A percentile compares a stretch with the other conserved stretches of the same genome.
Conservation (phyloP, 2,888 invertebrate species). For the Aphrophora alni region DNA sequence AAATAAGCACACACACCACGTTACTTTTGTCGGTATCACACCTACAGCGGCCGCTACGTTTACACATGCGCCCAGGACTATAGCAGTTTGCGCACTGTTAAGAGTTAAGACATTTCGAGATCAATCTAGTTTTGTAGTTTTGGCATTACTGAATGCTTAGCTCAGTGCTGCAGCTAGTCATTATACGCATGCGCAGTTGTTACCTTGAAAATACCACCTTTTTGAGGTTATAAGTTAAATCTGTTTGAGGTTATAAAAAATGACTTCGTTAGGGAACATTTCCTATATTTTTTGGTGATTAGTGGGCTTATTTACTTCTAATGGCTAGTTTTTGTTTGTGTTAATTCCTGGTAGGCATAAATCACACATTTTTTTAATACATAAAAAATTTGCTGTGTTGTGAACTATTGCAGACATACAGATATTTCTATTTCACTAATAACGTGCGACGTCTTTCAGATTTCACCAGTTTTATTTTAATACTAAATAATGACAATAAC, state of each 20-base stretch:
- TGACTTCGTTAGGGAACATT: no score
- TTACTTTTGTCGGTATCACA: background rate
- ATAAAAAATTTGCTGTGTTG: no score
- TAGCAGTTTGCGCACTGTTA: background rate
- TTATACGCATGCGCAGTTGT: background rate
- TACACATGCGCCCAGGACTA: background rate
- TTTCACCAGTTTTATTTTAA: no score
- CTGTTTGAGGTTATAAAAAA: background rate
- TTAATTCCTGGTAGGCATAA: no score
- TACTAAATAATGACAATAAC: no score
- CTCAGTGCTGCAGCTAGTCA: background rate
- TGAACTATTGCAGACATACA: no score
- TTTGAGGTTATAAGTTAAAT: background rate
- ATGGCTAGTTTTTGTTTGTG: no score
- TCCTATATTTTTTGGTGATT: no score
- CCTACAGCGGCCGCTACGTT: background rate
- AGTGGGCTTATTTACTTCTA: no score
- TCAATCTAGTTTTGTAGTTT: constrained; percentile 9
- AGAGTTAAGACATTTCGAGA: background rate
- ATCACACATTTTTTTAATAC: no score
- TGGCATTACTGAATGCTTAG: background rate
- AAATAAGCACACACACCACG: background rate
- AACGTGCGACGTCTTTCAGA: no score
- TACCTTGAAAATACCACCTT: background rate
- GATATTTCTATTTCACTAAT: no score